Base-by-base conservation (phyloP, 2,888 invertebrate species). In the Andrena trimmerana region DNA sequence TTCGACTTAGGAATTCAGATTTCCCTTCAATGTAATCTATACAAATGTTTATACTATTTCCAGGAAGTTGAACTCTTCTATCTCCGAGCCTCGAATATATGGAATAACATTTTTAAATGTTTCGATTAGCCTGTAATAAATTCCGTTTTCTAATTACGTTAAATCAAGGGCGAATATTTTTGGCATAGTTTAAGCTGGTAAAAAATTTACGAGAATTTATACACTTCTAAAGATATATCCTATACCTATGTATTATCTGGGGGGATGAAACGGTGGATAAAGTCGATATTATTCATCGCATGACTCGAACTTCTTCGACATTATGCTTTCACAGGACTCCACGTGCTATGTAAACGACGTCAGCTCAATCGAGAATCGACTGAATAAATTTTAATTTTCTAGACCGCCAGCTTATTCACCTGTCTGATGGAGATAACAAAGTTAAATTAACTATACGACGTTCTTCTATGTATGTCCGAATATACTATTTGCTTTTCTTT, bases 311-410 rank as follows among this genome's bases (percentile, higher is more conserved):
- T 76, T 76, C 42, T 62, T 75, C 52, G 52, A 63, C 29, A 77
- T 72, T 48, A 33, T 62, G 71, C 31, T 70, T 42, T 62, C 62
- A 24, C 16, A 16, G n/a, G 8, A 36, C n/a, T 13, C 57, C 57
- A 57, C 48, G 31, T 48, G 67, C 29, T 16, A 50, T 29, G 36
- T 42, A 48, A 29, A 27, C 31, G 59, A 7, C n/a, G 33, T 6
- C 29, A 67, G 70, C 59, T 27, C 59, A 66, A 2, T 24, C 52
- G 20, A 42, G 79, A 59, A 60, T 42, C 70, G 65, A 60, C 65
- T 59, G 79, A 70, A 80, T 76, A 76, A 80, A 80, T 80, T 80
- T 76, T 80, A 70, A 76, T 76, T 80, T 76, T 80, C 73, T 48
- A 65, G 33, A 27, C 65, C 33, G 48, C 48, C n/a, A 59, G 79